Evolutionary conservation across 2,113 vertebrate species (phyloP), one percentile per base, ranked within the genome.

Genomic region (Chascanopsetta lugubris): DNA sequence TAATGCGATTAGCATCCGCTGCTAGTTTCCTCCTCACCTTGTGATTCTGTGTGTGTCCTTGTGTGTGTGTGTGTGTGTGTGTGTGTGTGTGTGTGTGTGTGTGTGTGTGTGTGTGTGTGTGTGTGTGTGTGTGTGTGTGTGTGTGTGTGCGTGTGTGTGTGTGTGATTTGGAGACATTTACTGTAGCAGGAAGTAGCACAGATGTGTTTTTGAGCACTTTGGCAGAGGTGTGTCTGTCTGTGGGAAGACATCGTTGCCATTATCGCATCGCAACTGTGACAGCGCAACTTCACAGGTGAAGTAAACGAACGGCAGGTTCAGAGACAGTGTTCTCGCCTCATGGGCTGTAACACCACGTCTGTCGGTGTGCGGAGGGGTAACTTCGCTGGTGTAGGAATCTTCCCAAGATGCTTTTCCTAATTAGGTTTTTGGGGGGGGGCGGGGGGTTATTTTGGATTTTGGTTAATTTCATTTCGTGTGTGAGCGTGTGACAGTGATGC

Each of bases 1-100:
- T 65, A 38, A 80, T 72, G 75, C 21, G 30, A 77, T 75, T 82
- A 48, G 20, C 46, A 48, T 24, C 46, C 27, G 15, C 8, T 40
- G 25, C 20, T 50, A 5, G 21, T 17, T 50, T 27, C n/a, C 22
- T 25, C 15, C 4, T 45, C 43, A 45, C 43, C 34, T 38, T 38
- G 34, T 38, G 34, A 38, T 11, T 15, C 12, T 15, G 34, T 36
- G 4, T 36, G 34, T 47, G 45, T 47, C 11, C 6, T 21, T 15
- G 21, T 15, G 22, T 48, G 47, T 29, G 25, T 50, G 12, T 10
- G 6, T 17, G 25, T n/a, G 47, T 11, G 8, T 4, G 5, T 45
- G 5, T 45, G 6, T 21, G 17, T 10, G n/a, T 4, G n/a, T 9
- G 13, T 13, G 34, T 40, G 42, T 21, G 42, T 20, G 42, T 4